phyloP scores from a whole-genome alignment of 2,888 invertebrate species.

The Phalangium opilio region DNA sequence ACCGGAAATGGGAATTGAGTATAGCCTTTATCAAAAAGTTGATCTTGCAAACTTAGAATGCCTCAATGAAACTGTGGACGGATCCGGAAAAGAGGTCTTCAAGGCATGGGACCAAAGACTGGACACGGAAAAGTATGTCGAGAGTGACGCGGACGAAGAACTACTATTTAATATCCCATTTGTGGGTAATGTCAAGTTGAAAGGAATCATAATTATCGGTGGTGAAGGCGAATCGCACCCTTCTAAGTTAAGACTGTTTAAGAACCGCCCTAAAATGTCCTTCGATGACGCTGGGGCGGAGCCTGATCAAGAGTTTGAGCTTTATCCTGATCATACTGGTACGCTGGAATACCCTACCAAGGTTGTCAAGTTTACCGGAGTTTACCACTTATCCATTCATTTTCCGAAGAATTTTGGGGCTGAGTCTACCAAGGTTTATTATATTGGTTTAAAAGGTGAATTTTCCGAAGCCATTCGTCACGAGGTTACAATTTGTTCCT shows the following conservation, averaged over 20 bases:
- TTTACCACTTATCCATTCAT: constrained; percentile 74
- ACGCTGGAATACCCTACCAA: constrained; percentile 75
- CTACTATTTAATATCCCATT: constrained; percentile 94
- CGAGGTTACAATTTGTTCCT: constrained; percentile 33
- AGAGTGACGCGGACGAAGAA: constrained; percentile 93
- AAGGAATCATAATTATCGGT: constrained; percentile 83
- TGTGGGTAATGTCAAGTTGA: constrained; percentile 84
- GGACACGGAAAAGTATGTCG: constrained; percentile 69
- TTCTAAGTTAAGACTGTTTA: constrained; percentile 71
- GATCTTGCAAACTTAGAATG: constrained; percentile 73
- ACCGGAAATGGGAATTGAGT: constrained; percentile 46
- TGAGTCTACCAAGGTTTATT: constrained; percentile 70
- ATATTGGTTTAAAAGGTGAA: constrained; percentile 90
- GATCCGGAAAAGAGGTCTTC: constrained; percentile 73
- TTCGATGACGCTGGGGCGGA: constrained; percentile 61
- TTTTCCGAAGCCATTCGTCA: constrained; percentile 44
- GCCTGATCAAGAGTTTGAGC: constrained; percentile 78
- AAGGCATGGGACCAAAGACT: constrained; percentile 79
- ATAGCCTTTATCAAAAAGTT: constrained; percentile 76
- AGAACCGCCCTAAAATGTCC: constrained; percentile 83
- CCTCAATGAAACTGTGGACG: constrained; percentile 73
- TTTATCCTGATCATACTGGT: constrained; percentile 61
- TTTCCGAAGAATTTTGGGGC: constrained; percentile 77
- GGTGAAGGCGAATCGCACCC: constrained; percentile 76
- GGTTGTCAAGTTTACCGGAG: constrained; percentile 82